Conservation (phyloP, 1,140 invertebrate genomes). For the Uloborus diversus region DNA sequence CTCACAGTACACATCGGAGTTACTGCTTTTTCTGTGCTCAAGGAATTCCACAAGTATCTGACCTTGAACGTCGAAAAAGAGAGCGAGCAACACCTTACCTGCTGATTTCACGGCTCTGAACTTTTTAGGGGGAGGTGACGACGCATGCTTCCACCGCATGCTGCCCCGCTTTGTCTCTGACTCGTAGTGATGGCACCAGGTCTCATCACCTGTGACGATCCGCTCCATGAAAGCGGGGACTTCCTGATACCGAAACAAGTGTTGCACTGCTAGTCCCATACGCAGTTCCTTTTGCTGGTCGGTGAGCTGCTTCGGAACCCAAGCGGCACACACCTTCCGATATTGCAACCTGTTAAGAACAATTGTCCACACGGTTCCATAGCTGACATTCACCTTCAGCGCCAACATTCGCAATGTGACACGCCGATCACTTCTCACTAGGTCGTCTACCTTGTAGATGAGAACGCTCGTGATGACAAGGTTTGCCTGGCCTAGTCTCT, state of each 20-base stretch:
- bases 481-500: no score
- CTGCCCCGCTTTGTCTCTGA: background rate
- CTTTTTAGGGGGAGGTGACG: no score
- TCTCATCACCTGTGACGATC: background rate
- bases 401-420: background rate
- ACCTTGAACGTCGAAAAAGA: no score
- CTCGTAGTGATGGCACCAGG: background rate
- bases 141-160: background rate
- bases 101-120: no score
- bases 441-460: no score
- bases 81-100: no score
- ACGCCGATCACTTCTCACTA: background rate
- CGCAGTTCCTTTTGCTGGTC: background rate
- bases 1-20: no score
- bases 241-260: background rate
- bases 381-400: background rate
- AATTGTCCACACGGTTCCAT: background rate
- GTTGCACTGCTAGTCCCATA: background rate
- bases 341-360: background rate
- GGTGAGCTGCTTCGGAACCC: background rate
- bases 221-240: background rate
- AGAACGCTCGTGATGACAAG: no score
- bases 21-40: no score
- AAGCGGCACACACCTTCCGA: slow-evolving; percentile 4
- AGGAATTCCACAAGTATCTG: no score